phyloP scores from a whole-genome alignment of 2,888 invertebrate genomes.

The Amphipoea lucens region DNA sequence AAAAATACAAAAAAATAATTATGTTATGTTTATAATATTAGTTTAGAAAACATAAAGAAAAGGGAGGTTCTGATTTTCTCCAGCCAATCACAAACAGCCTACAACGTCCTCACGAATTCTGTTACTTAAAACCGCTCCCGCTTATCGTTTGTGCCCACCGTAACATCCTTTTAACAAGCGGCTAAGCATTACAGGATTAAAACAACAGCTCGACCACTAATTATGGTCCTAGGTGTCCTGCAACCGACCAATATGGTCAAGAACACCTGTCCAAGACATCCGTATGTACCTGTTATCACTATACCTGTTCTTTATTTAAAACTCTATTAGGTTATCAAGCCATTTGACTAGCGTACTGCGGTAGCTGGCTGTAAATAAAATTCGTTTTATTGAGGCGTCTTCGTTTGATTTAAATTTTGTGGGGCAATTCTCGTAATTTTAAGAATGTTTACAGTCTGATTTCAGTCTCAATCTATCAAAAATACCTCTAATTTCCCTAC shows the following conservation, averaged over 20 bases:
- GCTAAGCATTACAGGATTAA: constrained; percentile 75
- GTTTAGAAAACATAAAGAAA: too few species aligned
- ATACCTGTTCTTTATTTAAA: constrained; percentile 54
- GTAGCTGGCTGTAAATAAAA: constrained; percentile 34
- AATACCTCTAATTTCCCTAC: too few species aligned
- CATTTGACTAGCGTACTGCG: constrained; percentile 33
- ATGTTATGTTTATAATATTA: too few species aligned
- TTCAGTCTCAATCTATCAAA: neutral
- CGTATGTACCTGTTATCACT: constrained; percentile 55
- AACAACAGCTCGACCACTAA: constrained; percentile 75
- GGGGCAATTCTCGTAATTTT: too few species aligned
- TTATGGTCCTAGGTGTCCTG: constrained; percentile 74
- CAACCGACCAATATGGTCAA: constrained; percentile 71
- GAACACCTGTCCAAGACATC: constrained; percentile 69
- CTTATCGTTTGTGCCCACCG: constrained; percentile 18
- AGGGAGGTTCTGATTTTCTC: neutral
- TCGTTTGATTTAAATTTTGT: constrained; percentile 19
- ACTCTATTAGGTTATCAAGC: constrained; percentile 42
- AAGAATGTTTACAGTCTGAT: too few species aligned
- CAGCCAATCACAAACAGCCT: neutral
- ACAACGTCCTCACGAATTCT: neutral
- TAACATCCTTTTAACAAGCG: constrained; percentile 66
- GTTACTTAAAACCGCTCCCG: constrained; percentile 62
- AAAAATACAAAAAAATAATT: neutral
- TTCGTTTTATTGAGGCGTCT: neutral